phyloP scores from a whole-genome alignment of 2,797 vertebrate genomes.

The Acridotheres tristis region DNA sequence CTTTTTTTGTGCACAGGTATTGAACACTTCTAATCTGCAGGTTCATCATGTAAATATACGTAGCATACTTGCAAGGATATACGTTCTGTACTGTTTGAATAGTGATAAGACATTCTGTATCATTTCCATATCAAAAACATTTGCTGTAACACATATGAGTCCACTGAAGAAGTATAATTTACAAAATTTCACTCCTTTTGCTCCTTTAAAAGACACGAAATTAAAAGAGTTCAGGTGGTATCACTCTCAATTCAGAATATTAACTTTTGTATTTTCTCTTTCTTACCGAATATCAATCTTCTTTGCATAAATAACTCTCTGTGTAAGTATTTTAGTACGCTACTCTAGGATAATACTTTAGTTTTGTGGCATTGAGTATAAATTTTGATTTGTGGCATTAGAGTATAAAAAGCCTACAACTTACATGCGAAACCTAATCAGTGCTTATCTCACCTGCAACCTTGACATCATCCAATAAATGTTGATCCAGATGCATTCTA shows the following conservation, averaged over 20 bases:
- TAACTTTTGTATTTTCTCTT: not conserved
- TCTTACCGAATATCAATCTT: not conserved
- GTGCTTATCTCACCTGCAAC: slow-evolving; percentile 83
- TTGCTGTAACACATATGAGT: not conserved
- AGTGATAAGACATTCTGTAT: not conserved
- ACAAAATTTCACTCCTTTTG: not conserved
- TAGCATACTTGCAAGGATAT: not conserved
- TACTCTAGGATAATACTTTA: not conserved
- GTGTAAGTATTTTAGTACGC: not conserved
- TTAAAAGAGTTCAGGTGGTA: not conserved
- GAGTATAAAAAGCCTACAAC: slow-evolving; percentile 68
- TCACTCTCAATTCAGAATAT: not conserved
- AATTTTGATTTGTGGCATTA: slow-evolving; percentile 72
- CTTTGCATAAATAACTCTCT: not conserved
- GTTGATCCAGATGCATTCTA: slow-evolving; percentile 79
- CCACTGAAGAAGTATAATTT: not conserved
- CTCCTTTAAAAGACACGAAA: not conserved
- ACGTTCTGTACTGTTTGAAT: not conserved
- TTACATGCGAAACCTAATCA: slow-evolving; percentile 78
- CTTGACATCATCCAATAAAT: slow-evolving; percentile 78
- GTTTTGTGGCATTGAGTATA: too few species aligned
- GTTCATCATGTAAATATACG: not conserved
- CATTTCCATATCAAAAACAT: not conserved
- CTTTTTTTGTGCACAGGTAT: not conserved
- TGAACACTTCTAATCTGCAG: not conserved